phyloP scores from a whole-genome alignment of 2,113 vertebrate genomes.

The Pomatostomus ruficeps region DNA sequence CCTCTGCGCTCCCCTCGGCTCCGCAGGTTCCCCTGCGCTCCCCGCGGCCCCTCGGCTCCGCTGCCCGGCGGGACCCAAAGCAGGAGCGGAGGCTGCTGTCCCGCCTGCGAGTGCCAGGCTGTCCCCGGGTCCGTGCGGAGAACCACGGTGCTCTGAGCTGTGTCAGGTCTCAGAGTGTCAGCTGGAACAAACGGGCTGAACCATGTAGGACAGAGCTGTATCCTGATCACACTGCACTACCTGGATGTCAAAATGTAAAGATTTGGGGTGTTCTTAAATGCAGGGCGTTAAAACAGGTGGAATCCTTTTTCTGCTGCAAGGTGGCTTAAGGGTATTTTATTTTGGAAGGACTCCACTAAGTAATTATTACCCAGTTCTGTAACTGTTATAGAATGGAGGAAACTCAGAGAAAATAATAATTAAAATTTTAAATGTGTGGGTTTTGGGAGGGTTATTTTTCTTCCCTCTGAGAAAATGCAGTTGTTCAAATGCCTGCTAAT shows the following conservation, averaged over 20 bases:
- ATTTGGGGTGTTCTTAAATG: not conserved
- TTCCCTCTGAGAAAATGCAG: not conserved
- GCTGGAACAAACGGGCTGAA: not conserved
- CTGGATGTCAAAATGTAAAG: not conserved
- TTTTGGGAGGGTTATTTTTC: not conserved
- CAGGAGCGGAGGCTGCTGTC: not conserved
- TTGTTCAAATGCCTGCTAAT: slow-evolving; percentile 5
- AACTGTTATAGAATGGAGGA: not conserved
- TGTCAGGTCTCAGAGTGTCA: not conserved
- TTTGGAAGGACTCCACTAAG: not conserved
- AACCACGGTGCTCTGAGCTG: not conserved
- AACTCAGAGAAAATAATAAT: slow-evolving; percentile 2
- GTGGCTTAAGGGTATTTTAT: not conserved
- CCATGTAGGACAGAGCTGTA: not conserved
- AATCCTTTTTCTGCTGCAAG: not conserved
- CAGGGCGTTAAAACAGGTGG: not conserved
- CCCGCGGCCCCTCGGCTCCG: not conserved
- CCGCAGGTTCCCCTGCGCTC: rapidly evolving
- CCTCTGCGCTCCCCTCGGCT: no score
- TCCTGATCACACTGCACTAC: not conserved
- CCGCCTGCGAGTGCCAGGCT: not conserved
- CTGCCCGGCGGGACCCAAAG: not conserved
- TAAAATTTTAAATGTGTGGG: not conserved
- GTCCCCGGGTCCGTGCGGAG: no score
- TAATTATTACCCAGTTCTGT: not conserved